These are phyloP conservation scores for Microcaecilia unicolor DNA, from an alignment of 2,797 vertebrate species.

Conservation along the genomic window DNA sequence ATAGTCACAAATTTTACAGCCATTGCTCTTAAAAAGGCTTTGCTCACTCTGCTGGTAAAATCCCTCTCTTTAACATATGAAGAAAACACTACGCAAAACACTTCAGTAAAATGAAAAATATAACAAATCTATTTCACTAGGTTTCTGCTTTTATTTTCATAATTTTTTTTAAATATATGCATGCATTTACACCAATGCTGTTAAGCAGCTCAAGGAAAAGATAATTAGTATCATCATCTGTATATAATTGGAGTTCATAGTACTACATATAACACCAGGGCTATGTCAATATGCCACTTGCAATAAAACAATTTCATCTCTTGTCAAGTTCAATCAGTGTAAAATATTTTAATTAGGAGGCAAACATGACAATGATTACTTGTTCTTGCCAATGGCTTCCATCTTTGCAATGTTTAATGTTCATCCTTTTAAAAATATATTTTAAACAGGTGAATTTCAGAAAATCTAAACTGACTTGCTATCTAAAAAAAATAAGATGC, in stretches of 20 bases:
- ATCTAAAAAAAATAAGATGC: too few relatives aligned
- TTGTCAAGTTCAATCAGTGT: conserved; percentile 32
- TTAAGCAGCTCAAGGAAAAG: conserved; percentile 29
- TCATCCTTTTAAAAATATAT: too few relatives aligned
- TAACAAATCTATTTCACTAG: too few relatives aligned
- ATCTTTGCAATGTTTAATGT: too few relatives aligned
- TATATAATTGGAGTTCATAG: conserved; percentile 24
- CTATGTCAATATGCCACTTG: conserved; percentile 22
- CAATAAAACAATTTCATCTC: conserved; percentile 31
- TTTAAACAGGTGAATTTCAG: too few relatives aligned
- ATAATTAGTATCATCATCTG: conserved; percentile 28
- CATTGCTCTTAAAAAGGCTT: too few relatives aligned
- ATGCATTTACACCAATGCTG: conserved; percentile 1
- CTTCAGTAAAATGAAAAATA: too few relatives aligned
- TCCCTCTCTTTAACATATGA: too few relatives aligned
- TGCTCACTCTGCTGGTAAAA: too few relatives aligned
- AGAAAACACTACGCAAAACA: too few relatives aligned
- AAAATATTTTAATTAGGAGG: conserved; percentile 26
- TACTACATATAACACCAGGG: conserved; percentile 14
- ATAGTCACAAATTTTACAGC: neutral
- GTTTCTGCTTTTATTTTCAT: conserved; percentile 24
- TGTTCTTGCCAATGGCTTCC: too few relatives aligned
- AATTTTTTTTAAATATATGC: conserved; percentile 19
- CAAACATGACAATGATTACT: conserved; percentile 23
- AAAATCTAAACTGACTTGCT: too few relatives aligned